Evolutionary conservation across 30 jellyfish, hydroid and myxozoan genomes (phyloP).

Genomic region (Catostylus mosaicus): DNA sequence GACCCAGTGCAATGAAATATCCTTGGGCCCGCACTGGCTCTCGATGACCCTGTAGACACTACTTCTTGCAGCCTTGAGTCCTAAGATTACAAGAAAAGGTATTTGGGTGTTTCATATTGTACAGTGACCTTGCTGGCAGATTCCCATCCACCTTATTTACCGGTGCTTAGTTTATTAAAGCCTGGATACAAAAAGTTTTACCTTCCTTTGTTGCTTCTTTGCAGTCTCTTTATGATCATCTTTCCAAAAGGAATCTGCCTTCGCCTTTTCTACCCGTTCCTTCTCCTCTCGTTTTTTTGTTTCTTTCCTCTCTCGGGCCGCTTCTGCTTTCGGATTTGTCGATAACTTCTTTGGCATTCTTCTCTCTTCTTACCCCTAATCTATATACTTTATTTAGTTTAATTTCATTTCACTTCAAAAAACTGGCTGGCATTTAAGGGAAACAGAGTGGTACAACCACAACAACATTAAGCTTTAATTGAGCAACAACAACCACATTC

Average conservation of each 20-base stretch:
- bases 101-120: too few relatives aligned
- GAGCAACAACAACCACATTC: constrained; percentile 5
- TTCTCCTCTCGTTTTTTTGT: constrained; percentile 69
- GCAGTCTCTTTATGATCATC: constrained; percentile 65
- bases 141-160: too few relatives aligned
- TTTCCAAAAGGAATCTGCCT: constrained; percentile 84
- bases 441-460: background rate
- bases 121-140: too few relatives aligned
- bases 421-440: background rate
- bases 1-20: too few relatives aligned
- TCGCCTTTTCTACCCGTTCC: constrained; percentile 51
- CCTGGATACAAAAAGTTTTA: too few relatives aligned
- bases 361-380: background rate
- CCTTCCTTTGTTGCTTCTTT: constrained; percentile 77
- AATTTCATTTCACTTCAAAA: background rate
- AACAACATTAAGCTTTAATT: background rate
- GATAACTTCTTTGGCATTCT: constrained; percentile 84
- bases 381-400: background rate
- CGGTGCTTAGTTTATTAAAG: too few relatives aligned
- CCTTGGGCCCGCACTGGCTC: too few relatives aligned
- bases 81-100: too few relatives aligned
- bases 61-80: too few relatives aligned
- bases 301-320: constrained; percentile 87
- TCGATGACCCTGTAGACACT: too few relatives aligned
- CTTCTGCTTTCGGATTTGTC: constrained; percentile 87